These are phyloP conservation scores for Sarcoramphus papa DNA, from an alignment of 2,797 vertebrate species.

Conservation along the genomic window DNA sequence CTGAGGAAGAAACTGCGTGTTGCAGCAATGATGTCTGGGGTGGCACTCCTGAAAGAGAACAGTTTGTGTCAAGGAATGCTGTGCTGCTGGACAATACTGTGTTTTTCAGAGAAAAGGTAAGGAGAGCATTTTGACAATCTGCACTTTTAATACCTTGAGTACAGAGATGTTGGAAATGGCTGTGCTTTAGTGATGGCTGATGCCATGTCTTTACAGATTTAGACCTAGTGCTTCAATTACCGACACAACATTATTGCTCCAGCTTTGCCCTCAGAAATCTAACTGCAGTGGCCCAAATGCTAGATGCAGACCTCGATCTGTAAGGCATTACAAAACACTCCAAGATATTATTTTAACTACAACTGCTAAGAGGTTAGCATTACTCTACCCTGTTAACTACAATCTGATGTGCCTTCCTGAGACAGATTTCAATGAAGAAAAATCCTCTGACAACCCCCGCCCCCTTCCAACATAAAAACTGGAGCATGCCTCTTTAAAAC, in stretches of 20 bases:
- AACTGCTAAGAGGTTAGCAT: neutral
- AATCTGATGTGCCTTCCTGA: neutral
- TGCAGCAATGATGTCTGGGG: neutral
- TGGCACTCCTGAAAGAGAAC: neutral
- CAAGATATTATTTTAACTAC: neutral
- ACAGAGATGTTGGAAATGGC: neutral
- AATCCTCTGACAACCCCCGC: conserved; percentile 22
- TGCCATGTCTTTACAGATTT: neutral
- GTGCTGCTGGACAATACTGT: neutral
- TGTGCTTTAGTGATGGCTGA: neutral
- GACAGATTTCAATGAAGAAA: neutral
- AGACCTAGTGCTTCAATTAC: neutral
- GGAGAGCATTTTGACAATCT: neutral
- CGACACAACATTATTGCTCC: neutral
- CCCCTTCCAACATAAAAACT: conserved; percentile 36
- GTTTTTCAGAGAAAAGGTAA: neutral
- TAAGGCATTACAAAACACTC: neutral
- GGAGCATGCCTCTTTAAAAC: conserved; percentile 69
- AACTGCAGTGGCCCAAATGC: neutral
- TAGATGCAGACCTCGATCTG: neutral
- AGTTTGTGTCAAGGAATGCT: neutral
- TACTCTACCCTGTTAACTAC: neutral
- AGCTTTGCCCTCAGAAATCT: neutral
- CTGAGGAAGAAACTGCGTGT: neutral
- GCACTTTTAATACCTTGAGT: too few relatives aligned